Evolutionary conservation across 2,797 vertebrate species (phyloP), one percentile per base, ranked within the genome.

Genomic region (Paguma larvata): DNA sequence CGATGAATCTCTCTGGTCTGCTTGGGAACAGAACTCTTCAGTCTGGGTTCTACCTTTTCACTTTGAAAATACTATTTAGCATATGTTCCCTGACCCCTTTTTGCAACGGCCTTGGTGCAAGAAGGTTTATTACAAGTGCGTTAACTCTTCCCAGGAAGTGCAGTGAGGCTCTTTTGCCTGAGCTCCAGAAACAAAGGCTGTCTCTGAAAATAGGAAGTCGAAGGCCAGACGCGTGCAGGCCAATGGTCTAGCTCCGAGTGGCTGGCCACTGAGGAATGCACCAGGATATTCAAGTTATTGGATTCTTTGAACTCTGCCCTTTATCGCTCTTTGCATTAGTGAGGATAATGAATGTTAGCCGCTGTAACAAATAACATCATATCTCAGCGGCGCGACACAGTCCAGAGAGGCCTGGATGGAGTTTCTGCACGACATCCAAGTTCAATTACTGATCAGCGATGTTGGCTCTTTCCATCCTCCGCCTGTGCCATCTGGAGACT

Each of bases 401-500:
- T 14, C 82, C 38, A n/a, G 8, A 16, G 48, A 86, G 79, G 38
- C 72, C 83, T 67, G 87, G 88, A 59, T 38, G 44, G 72, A 5
- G 48, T 78, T 82, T 56, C 88, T 90, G 90, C 56, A 75, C 70
- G 6, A n/a, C 6, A 0, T 92, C 91, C 19, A 75, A 68, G 65
- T 46, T 88, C 67, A 27, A 13, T 77, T 13, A 3, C 59, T 82
- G 68, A 46, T 79, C 75, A 44, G 94, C 3, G 70, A 34, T 80
- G 48, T 93, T 77, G 92, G 78, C 46, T 25, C 67, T 85, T 59
- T 94, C 83, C 83, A 80, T 84, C 79, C 90, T 67, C 1, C 9
- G 65, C 46, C 14, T 8, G 1, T 82, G 88, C 89, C 91, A 46
- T 94, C 93, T 63, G 91, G 78, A 97, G 48, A 19, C 44, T 25